Conservation (phyloP, 2,888 invertebrate species). For the Hypercompe scribonia region DNA sequence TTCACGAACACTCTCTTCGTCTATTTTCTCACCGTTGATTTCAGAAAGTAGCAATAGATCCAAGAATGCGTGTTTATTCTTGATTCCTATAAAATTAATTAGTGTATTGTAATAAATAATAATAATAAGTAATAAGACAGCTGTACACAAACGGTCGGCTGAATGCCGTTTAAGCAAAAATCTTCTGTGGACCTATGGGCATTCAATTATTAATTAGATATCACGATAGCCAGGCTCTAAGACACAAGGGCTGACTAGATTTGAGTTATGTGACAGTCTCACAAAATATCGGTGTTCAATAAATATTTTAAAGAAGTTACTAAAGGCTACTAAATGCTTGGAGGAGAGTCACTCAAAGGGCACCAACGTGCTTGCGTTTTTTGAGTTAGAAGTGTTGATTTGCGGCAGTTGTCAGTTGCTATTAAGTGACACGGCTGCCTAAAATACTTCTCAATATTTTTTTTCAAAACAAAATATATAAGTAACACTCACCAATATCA, state of each 20-base stretch:
- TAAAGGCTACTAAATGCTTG: too few species aligned
- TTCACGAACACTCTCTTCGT: conserved; percentile 87
- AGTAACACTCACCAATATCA: conserved; percentile 1
- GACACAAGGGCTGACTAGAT: too few species aligned
- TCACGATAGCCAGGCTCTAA: too few species aligned
- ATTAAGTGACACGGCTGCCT: neutral
- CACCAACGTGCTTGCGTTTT: too few species aligned
- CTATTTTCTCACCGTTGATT: conserved; percentile 86
- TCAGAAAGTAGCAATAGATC: conserved; percentile 88
- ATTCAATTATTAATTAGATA: neutral
- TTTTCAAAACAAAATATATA: neutral
- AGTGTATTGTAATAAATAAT: neutral
- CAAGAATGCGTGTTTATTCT: conserved; percentile 89
- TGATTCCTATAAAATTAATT: conserved; percentile 71
- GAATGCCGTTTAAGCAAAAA: neutral
- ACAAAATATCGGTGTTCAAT: too few species aligned
- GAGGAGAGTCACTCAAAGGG: too few species aligned
- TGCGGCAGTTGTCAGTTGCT: neutral
- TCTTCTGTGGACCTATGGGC: neutral
- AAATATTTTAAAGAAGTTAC: too few species aligned
- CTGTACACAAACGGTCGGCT: neutral
- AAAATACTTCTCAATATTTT: neutral
- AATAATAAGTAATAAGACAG: neutral
- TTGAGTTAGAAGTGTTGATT: too few species aligned
- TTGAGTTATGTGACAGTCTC: too few species aligned